phyloP scores from a whole-genome alignment of 2,797 vertebrate genomes.

The Peromyscus nudipes region DNA sequence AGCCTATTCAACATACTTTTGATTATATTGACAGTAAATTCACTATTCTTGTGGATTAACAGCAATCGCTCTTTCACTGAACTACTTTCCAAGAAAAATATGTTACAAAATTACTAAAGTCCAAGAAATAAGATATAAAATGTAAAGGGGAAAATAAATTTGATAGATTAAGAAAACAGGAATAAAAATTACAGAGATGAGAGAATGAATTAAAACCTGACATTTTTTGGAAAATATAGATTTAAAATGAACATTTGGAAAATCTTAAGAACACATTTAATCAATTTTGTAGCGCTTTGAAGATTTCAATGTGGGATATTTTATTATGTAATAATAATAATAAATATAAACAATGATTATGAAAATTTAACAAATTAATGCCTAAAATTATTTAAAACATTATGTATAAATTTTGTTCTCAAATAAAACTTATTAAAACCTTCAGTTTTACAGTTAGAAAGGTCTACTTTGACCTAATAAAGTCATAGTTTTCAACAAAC shows the following conservation, averaged over 20 bases:
- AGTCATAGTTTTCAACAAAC: slow-evolving; percentile 58
- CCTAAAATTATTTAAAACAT: neutral
- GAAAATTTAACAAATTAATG: neutral
- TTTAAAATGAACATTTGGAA: neutral
- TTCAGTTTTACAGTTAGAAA: slow-evolving; percentile 56
- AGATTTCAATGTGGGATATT: neutral
- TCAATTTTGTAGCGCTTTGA: neutral
- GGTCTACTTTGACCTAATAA: slow-evolving; percentile 59
- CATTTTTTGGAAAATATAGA: neutral
- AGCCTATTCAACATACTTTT: neutral
- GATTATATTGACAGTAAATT: too few relatives aligned
- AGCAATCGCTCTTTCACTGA: neutral
- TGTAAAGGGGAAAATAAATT: neutral
- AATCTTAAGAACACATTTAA: neutral
- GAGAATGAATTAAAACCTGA: neutral
- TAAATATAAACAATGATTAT: neutral
- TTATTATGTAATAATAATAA: neutral
- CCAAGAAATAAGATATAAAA: neutral
- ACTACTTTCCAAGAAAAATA: neutral
- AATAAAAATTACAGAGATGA: neutral
- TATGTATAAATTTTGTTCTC: neutral
- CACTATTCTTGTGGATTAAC: neutral
- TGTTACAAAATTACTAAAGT: neutral
- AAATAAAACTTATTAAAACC: neutral
- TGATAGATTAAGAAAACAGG: neutral